Evolutionary conservation across 2,797 vertebrate genomes (phyloP), one percentile per base, ranked within the genome.

Genomic region (Tokudaia tokunoshimensis): DNA sequence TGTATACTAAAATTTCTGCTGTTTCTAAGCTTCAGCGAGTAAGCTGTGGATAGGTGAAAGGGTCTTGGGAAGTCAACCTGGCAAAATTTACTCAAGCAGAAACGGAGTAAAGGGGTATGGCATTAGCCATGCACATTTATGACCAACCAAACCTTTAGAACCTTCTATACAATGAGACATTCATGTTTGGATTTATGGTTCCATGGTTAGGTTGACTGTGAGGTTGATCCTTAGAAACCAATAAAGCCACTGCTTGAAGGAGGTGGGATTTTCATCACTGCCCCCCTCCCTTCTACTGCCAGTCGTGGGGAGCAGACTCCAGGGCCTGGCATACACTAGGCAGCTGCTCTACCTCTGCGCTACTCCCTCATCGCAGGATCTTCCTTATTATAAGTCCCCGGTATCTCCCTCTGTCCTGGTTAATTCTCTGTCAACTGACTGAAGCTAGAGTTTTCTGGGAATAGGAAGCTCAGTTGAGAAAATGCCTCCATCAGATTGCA

Each of bases 61-160:
- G 88, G 80, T 96, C 81, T 31, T 95, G 37, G 82, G 94, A 95
- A 97, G 65, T 87, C 59, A 94, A 1, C 74, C 59, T 91, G 86
- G 82, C 55, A 95, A 95, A 96, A 70, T 91, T 84, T 92, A 20
- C 67, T 94, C 65, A 92, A 92, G 55, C 92, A 80, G 89, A 22
- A 94, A 81, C 41, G 1, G 74, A 92, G 84, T 83, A 87, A 86
- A 96, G 57, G 81, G 29, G 11, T 70, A 17, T 90, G 94, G 29
- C 12, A 13, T 92, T 88, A 92, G 65, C 91, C 72, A 75, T 63
- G 63, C 10, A 70, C 59, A 85, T 85, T 80, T 95, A 67, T 89
- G 55, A 96, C 29, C 47, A 92, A 31, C 76, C 85, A 78, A 95
- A 57, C 70, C 19, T 80, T 74, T 47, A 59, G 50, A 76, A 3